phyloP scores from a whole-genome alignment of 2,888 invertebrate species.

The Eretmocerus hayati region DNA sequence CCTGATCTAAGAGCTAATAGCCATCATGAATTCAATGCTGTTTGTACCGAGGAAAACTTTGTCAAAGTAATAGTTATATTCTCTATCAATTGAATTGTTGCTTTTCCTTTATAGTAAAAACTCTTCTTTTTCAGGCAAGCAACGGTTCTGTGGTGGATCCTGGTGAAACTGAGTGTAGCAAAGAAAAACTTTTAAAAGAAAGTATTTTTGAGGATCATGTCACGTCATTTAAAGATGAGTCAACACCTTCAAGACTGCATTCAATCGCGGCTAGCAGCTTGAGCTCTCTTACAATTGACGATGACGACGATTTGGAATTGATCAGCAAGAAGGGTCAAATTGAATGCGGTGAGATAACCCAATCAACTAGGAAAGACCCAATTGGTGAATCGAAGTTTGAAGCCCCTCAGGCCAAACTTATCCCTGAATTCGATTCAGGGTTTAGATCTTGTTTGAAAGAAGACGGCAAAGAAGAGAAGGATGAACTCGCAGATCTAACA shows the following conservation, averaged over 20 bases:
- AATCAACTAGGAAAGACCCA: constrained; percentile 9
- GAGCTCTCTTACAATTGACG: constrained; percentile 79
- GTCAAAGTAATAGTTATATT: too few species aligned
- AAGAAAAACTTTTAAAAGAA: constrained; percentile 1
- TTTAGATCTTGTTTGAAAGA: constrained; percentile 4
- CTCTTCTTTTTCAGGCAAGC: constrained; percentile 1
- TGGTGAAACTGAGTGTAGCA: constrained; percentile 1
- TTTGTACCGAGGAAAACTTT: too few species aligned
- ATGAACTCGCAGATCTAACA: constrained; percentile 38
- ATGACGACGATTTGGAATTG: constrained; percentile 47
- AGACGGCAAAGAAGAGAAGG: constrained; percentile 3
- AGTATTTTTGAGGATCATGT: constrained; percentile 75
- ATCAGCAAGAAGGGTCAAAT: constrained; percentile 16
- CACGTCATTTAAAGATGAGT: constrained; percentile 76
- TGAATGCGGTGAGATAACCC: neutral
- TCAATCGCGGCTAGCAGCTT: constrained; percentile 74
- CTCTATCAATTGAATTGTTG: too few species aligned
- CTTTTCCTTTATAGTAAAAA: too few species aligned
- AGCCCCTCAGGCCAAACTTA: neutral
- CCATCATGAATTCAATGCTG: too few species aligned
- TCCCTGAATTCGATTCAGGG: neutral
- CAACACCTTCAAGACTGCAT: constrained; percentile 73
- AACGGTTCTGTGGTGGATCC: constrained; percentile 8
- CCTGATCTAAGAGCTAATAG: too few species aligned
- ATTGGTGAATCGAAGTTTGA: constrained; percentile 2